These are phyloP conservation scores for Ericerus pela DNA, from an alignment of 1,140 invertebrate species.

Conservation along the genomic window DNA sequence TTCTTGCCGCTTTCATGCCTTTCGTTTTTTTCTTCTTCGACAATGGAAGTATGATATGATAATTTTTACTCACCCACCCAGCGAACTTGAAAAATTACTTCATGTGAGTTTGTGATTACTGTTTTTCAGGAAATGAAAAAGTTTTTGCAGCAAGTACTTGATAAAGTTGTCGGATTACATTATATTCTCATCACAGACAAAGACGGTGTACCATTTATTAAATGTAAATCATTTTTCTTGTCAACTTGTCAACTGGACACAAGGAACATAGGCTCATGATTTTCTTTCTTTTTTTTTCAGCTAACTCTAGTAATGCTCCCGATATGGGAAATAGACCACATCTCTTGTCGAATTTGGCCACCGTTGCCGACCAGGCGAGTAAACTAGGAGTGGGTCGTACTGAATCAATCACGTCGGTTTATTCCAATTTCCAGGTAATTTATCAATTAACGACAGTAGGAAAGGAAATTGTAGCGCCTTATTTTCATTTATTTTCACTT, in stretches of 20 bases:
- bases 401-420: neutral
- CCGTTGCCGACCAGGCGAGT: neutral
- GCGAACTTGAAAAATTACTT: too few relatives aligned
- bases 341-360: neutral
- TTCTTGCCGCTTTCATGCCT: too few relatives aligned
- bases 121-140: conserved; percentile 3
- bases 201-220: conserved; percentile 1
- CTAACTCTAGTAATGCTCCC: neutral
- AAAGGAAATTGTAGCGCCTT: neutral
- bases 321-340: neutral
- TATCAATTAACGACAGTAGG: neutral
- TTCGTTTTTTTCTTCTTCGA: too few relatives aligned
- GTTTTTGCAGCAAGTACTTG: neutral
- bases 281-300: neutral
- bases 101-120: too few relatives aligned
- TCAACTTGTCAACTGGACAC: neutral
- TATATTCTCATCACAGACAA: neutral
- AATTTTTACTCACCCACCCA: too few relatives aligned
- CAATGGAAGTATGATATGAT: too few relatives aligned
- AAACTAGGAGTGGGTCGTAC: neutral
- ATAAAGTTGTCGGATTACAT: neutral
- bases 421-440: neutral
- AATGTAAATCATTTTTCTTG: neutral
- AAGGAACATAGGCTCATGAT: neutral
- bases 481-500: neutral